Base-by-base conservation (phyloP, 2,113 vertebrate genomes). In the Mungos mungo region DNA sequence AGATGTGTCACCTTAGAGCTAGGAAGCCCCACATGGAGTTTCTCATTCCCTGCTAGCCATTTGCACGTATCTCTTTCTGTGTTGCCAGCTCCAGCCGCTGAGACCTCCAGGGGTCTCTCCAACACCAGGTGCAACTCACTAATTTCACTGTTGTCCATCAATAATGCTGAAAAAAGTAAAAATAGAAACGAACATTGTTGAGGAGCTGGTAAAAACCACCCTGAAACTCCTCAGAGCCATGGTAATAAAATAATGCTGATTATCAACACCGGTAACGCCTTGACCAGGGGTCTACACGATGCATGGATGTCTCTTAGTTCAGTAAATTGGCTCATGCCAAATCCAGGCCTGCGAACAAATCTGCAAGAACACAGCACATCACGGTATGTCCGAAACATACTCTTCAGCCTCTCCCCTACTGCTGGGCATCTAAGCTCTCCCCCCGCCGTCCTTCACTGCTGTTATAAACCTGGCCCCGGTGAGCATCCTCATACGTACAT, bases 371-470 rank as follows among this genome's bases (percentile, higher is more conserved):
- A 33, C 63, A 47, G 2, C 12, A 13, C 23, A 5, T 14, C 11
- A 0, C 2, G 41, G 6, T 35, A 3, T 7, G 23, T 4, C 11
- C 1, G 9, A 84, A 6, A 47, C 25, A 19, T 5, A 3, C 33
- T 57, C 1, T 29, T 47, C 35, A 71, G 33, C 45, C 3, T 2
- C 33, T 16, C 54, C 25, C 45, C 3, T 2, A 14, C 0, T 15
- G 14, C 12, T n/a, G 79, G 35, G 35, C 15, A 33, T 7, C 35
- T 38, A 54, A 57, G 21, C 38, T 81, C 5, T 4, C 23, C 31
- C 69, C 38, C 54, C 21, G 7, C 23, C 19, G 12, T 10, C 16
- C 35, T 23, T 19, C 38, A 3, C 41, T 7, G 23, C 7, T 8
- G 0, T 63, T 63, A 27, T 4, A 86, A 65, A 60, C 18, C 41